A percentile compares a stretch with the other conserved stretches of the same genome.
These are phyloP conservation scores for Phrynosoma platyrhinos DNA, from an alignment of 2,113 vertebrate species.

Conservation along the genomic window DNA sequence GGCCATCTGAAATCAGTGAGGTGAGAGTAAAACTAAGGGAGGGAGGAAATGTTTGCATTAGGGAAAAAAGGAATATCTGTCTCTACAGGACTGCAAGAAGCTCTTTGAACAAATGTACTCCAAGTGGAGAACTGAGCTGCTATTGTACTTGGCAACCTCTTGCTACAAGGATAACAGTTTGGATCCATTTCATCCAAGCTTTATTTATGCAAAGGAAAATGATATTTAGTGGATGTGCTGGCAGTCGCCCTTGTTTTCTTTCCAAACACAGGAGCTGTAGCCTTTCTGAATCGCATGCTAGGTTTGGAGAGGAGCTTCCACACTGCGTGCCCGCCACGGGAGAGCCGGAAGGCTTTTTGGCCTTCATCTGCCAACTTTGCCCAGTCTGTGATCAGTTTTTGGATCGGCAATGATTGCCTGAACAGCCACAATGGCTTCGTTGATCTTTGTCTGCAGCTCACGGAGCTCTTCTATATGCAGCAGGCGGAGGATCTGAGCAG, in stretches of 20 bases:
- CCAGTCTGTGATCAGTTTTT: conserved; percentile 97
- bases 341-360: background rate
- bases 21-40: background rate
- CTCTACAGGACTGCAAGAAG: background rate
- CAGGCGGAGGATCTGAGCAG: conserved; percentile 92
- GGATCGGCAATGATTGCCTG: conserved; percentile 98
- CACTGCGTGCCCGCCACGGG: conserved; percentile 17
- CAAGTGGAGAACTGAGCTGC: conserved; percentile 3
- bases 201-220: conserved; percentile 75
- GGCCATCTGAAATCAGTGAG: background rate
- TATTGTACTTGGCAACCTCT: background rate
- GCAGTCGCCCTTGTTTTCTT: conserved; percentile 60
- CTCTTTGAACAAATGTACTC: conserved; percentile 20
- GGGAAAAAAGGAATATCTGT: background rate
- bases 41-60: background rate
- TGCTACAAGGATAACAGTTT: conserved; percentile 49
- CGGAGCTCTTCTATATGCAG: conserved; percentile 97
- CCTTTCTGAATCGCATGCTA: conserved; percentile 65
- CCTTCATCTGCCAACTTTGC: conserved; percentile 96
- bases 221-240: conserved; percentile 40
- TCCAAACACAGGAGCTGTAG: conserved; percentile 45
- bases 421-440: conserved; percentile 96
- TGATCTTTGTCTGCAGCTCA: conserved; percentile 96
- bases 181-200: conserved; percentile 52
- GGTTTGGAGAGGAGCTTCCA: conserved; percentile 32